A percentile compares a stretch with the other conserved stretches of the same genome.
Evolutionary conservation across 2,888 invertebrate genomes (phyloP).

Genomic region (Magallana nippona): DNA sequence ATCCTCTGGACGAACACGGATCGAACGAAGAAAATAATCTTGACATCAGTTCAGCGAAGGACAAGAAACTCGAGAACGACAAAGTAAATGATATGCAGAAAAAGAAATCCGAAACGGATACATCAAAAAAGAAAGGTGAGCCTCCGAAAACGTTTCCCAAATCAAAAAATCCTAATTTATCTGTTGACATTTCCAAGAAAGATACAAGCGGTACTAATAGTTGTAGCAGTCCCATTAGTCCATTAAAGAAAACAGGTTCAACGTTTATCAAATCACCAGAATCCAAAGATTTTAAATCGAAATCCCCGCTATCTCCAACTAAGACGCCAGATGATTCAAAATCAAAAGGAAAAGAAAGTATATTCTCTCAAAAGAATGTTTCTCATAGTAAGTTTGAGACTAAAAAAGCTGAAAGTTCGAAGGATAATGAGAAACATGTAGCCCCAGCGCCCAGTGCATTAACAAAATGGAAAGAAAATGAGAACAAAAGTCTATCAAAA

Average conservation of each 20-base stretch:
- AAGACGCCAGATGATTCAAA: constrained; percentile 7
- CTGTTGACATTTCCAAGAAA: constrained; percentile 31
- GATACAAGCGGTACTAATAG: neutral
- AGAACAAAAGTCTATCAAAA: constrained; percentile 32
- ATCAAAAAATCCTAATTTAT: constrained; percentile 34
- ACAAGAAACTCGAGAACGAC: constrained; percentile 38
- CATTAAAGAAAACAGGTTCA: constrained; percentile 12
- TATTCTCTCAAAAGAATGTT: constrained; percentile 31
- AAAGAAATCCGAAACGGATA: constrained; percentile 44
- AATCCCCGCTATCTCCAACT: constrained; percentile 12
- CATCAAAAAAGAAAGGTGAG: constrained; percentile 45
- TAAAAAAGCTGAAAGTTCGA: constrained; percentile 28
- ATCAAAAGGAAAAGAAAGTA: constrained; percentile 40
- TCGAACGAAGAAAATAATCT: constrained; percentile 48
- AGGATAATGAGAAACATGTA: constrained; percentile 35
- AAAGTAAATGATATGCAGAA: constrained; percentile 51
- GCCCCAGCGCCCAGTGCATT: constrained; percentile 38
- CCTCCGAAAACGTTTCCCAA: constrained; percentile 43
- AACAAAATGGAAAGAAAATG: constrained; percentile 38
- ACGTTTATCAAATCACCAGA: constrained; percentile 12
- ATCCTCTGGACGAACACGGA: constrained; percentile 72
- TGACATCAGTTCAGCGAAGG: constrained; percentile 38
- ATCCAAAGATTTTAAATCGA: constrained; percentile 1
- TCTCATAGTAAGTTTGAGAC: constrained; percentile 8
- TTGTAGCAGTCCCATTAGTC: constrained; percentile 1